Base-by-base conservation (phyloP, 1,140 invertebrate genomes). In the Solen grandis region DNA sequence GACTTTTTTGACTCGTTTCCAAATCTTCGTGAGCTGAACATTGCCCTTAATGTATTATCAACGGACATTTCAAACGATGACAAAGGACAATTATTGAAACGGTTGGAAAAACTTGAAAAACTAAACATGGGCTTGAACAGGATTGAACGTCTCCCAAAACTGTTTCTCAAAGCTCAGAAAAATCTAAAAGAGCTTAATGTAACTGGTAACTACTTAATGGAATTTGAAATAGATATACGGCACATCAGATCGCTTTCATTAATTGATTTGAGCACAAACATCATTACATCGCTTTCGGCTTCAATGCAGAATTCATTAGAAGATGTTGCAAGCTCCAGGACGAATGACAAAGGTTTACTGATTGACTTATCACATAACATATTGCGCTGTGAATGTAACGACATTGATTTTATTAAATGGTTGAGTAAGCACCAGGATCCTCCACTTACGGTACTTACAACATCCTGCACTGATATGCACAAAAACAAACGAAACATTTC, bases 401-500 rank as follows among this genome's bases (percentile, higher is more conserved):
- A 76, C 38, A 0, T 76, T 14, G 60, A 76, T 22, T 76, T 76
- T 33, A n/a, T 76, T 19, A 36, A 76, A 55, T 76, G 73, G 73
- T 19, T 76, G 10, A 8, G 27, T 10, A 41, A 76, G 1, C 73
- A 76, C 25, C 8, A 46, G 41, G 41, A 46, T 19, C 8, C 41
- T 46, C 8, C 41, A 46, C 19, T 10, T 46, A 10, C 41, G 41
- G 19, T 19, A 46, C 8, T 46, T 19, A 19, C 41, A 46, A 8
- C 8, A 46, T 46, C 8, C 19, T 46, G 8, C 41, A 8, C 19
- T 46, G 8, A 46, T 46, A 46, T 46, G 41, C 41, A 10, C 19
- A 8, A 19, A 46, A 46, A 10, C 41, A 46, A 19, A 46, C 41
- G 8, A 10, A 10, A 19, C 41, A 46, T 46, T 46, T 19, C 19